Conservation (phyloP, 2,113 vertebrate genomes). For the Taurulus bubalis region DNA sequence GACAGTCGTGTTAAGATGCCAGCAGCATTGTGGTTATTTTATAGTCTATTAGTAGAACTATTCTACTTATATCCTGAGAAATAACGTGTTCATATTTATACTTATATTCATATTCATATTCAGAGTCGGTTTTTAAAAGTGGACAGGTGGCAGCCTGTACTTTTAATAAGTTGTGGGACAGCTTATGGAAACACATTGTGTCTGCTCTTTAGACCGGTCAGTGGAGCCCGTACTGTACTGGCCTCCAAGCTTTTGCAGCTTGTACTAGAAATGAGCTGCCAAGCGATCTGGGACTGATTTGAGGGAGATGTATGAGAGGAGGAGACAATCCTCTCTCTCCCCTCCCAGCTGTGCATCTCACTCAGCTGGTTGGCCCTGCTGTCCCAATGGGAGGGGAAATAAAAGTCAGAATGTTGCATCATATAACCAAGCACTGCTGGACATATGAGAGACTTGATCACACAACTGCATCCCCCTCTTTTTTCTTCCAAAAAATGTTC, state of each 20-base stretch:
- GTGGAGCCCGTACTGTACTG: slow-evolving; percentile 12
- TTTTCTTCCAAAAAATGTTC: background rate
- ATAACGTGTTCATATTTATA: background rate
- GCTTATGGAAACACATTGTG: slow-evolving; percentile 35
- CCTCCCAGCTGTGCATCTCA: slow-evolving; percentile 63
- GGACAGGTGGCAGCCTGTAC: slow-evolving; percentile 18
- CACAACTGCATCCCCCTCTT: background rate
- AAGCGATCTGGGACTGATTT: slow-evolving; percentile 72
- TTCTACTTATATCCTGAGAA: no score
- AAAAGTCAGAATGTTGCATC: slow-evolving; percentile 70
- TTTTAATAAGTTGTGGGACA: slow-evolving; percentile 13
- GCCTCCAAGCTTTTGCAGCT: slow-evolving; percentile 41
- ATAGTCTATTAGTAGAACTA: background rate
- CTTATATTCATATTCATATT: no score
- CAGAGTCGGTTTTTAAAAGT: background rate
- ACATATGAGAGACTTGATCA: slow-evolving; percentile 35
- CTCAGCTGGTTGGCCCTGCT: slow-evolving; percentile 65
- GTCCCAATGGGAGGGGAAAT: slow-evolving; percentile 47
- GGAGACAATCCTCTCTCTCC: slow-evolving; percentile 50
- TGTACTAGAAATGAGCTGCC: slow-evolving; percentile 66
- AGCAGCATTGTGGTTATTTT: background rate
- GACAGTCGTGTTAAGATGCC: background rate
- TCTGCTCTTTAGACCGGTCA: slow-evolving; percentile 19
- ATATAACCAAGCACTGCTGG: slow-evolving; percentile 44
- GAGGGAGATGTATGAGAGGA: slow-evolving; percentile 73